Percentiles rank a stretch among this genome's conserved stretches.
phyloP scores from a whole-genome alignment of 1,140 invertebrate genomes.

The Belonocnema kinseyi region DNA sequence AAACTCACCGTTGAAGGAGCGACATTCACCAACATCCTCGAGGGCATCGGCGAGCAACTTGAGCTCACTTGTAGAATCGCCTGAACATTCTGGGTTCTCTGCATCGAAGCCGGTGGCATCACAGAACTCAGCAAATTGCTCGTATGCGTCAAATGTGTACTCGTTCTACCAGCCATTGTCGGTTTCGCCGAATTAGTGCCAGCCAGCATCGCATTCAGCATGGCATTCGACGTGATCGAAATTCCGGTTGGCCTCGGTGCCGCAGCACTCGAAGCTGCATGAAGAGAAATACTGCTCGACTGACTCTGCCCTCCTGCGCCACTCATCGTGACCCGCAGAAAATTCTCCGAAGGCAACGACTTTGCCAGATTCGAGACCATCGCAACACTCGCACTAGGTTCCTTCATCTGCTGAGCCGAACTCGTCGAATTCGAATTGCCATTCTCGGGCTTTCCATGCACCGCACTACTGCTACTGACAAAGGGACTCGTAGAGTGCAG shows the following conservation, averaged over 20 bases:
- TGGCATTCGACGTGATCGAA: slow-evolving; percentile 72
- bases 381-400: slow-evolving; percentile 55
- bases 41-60: slow-evolving; percentile 44
- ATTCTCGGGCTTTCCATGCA: slow-evolving; percentile 63
- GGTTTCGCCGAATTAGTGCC: slow-evolving; percentile 65
- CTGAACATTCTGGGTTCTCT: slow-evolving; percentile 64
- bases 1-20: slow-evolving; percentile 48
- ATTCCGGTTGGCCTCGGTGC: slow-evolving; percentile 47
- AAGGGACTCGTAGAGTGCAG: slow-evolving; percentile 52
- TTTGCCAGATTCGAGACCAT: slow-evolving; percentile 60
- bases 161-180: slow-evolving; percentile 65
- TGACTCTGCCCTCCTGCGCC: slow-evolving; percentile 57
- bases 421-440: slow-evolving; percentile 66
- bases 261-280: slow-evolving; percentile 42
- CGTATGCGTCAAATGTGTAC: slow-evolving; percentile 65
- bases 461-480: slow-evolving; percentile 35
- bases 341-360: slow-evolving; percentile 56
- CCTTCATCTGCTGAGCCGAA: slow-evolving; percentile 66
- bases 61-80: slow-evolving; percentile 67
- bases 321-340: slow-evolving; percentile 56
- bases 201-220: slow-evolving; percentile 73
- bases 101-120: slow-evolving; percentile 60
- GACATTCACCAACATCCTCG: slow-evolving; percentile 60
- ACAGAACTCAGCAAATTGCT: slow-evolving; percentile 66
- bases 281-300: slow-evolving; percentile 42